Conservation (phyloP, 2,797 vertebrate species). For the Mastacembelus armatus region DNA sequence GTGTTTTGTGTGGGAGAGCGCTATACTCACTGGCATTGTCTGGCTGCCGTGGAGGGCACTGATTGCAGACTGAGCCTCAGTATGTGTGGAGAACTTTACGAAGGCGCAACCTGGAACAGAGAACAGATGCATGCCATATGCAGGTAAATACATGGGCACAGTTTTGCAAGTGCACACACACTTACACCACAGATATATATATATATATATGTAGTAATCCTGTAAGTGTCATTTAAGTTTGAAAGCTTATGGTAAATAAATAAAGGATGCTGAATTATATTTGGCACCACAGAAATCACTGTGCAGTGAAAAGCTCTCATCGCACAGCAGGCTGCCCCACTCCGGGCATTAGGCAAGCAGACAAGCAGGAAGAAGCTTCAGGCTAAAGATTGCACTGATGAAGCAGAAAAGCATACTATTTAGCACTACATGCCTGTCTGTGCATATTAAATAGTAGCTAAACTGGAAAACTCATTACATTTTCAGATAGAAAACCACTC, state of each 20-base stretch:
- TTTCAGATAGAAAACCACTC: constrained; percentile 45
- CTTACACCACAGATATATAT: too few relatives aligned
- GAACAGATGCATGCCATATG: constrained; percentile 53
- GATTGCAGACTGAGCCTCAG: constrained; percentile 97
- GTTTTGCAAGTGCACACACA: too few relatives aligned
- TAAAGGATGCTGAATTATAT: constrained; percentile 64
- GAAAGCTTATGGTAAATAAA: constrained; percentile 54
- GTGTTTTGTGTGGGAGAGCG: constrained; percentile 9
- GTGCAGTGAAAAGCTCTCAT: constrained; percentile 60
- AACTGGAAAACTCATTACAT: constrained; percentile 41
- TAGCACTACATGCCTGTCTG: constrained; percentile 79
- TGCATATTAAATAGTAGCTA: constrained; percentile 77
- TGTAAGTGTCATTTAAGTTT: constrained; percentile 45
- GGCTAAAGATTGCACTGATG: constrained; percentile 82
- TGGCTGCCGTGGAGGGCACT: constrained; percentile 95
- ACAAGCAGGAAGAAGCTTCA: constrained; percentile 75
- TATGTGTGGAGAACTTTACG: constrained; percentile 98
- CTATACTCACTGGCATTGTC: constrained; percentile 95
- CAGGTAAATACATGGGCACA: constrained; percentile 8
- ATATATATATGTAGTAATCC: too few relatives aligned
- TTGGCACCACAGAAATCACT: constrained; percentile 67
- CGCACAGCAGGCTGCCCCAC: constrained; percentile 73
- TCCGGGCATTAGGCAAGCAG: constrained; percentile 73
- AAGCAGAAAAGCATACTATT: constrained; percentile 84
- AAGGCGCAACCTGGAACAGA: constrained; percentile 92